A percentile compares a stretch with the other conserved stretches of the same genome.
These are phyloP conservation scores for Chelonia mydas DNA, from an alignment of 2,797 vertebrate species.

Conservation along the genomic window DNA sequence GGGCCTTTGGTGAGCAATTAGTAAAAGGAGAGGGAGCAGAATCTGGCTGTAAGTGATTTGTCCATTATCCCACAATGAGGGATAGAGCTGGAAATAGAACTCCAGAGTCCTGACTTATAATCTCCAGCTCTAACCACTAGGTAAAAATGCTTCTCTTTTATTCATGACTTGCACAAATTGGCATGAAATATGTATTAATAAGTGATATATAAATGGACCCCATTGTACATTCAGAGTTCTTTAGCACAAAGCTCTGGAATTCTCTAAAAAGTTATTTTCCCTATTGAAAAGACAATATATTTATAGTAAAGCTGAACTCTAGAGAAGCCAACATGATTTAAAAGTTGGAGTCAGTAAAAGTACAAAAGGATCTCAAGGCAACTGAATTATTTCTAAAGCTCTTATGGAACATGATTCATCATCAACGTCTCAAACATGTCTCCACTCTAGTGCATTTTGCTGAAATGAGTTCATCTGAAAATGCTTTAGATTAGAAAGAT, in stretches of 20 bases:
- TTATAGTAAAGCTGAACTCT: background rate
- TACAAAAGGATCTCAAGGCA: background rate
- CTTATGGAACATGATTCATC: background rate
- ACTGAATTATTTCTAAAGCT: background rate
- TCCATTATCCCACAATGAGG: background rate
- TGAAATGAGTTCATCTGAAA: background rate
- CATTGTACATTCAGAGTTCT: background rate
- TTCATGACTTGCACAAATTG: background rate
- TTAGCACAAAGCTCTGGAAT: background rate
- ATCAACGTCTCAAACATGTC: background rate
- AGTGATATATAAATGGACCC: background rate
- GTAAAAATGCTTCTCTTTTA: background rate
- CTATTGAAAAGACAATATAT: background rate
- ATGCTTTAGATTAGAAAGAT: background rate
- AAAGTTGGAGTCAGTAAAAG: background rate
- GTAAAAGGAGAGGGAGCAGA: background rate
- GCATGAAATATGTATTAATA: background rate
- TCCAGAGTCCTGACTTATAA: background rate
- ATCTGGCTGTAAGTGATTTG: background rate
- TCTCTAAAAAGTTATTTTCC: constrained; percentile 1
- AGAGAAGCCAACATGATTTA: constrained; percentile 10
- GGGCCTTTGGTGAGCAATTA: background rate
- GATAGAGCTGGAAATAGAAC: background rate
- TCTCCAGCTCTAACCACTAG: background rate
- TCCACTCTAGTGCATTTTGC: background rate